Evolutionary conservation across 1,140 invertebrate genomes (phyloP), one percentile per base, ranked within the genome.

Genomic region (Sinonovacula constricta): DNA sequence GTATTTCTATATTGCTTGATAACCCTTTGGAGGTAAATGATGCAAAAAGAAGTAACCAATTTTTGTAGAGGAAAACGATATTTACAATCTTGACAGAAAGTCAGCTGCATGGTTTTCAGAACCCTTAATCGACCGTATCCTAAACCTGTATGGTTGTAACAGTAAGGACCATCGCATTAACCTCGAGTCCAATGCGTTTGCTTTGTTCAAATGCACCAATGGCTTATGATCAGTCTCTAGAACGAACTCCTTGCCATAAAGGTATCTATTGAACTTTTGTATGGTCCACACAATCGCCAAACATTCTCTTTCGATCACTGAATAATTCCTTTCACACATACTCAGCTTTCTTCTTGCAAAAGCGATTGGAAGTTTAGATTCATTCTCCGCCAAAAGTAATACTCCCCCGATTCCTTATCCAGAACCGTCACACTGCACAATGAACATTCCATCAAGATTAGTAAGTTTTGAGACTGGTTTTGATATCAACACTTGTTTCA

Each of bases 211-310:
- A 31, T 63, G 36, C 10, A 49, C 22, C 12, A 80, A 53, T 1
- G 69, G 77, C 10, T 60, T 26, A 56, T 74, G 78, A 36, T 80
- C 78, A 24, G 69, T 74, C 51, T 72, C n/a, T 39, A 81, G 22
- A 3, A 22, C 51, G 18, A 79, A 51, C 18, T 59, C 26, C 4
- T 60, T n/a, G n/a, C 67, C 66, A 71, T 70, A 65, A 22, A 70
- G 18, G 79, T 91, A 93, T 15, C 78, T 78, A 30, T 85, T 65
- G 72, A 91, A 92, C 57, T 90, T 88, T 34, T 88, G 69, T 10
- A 91, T 69, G 3, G 86, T 83, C 79, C 80, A 91, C 15, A 92
- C 83, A 14, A 91, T 75, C 12, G 89, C 91, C 30, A 91, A 69
- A 51, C 81, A 83, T 79, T 92, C 90, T 63, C 82, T 86, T 72